A percentile compares a stretch with the other conserved stretches of the same genome.
Conservation (phyloP, 2,113 vertebrate genomes). For the Aegypius monachus region DNA sequence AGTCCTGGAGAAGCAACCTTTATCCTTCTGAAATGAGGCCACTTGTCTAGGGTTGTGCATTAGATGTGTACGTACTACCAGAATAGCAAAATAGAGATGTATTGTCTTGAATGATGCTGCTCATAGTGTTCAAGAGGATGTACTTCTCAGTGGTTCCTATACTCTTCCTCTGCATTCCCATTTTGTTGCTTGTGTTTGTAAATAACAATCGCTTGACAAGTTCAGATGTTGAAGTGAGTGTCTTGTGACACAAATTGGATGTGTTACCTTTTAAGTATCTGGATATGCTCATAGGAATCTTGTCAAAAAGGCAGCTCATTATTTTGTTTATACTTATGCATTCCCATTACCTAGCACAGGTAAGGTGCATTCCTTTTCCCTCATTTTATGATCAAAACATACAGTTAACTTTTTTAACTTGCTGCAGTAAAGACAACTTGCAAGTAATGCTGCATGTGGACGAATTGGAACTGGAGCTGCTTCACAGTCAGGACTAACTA, state of each 20-base stretch:
- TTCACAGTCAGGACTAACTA: neutral
- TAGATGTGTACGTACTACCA: neutral
- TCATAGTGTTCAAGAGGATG: fast-evolving
- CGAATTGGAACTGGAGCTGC: neutral
- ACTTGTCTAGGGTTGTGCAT: neutral
- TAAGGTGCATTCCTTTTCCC: neutral
- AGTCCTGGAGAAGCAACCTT: neutral
- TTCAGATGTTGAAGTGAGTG: neutral
- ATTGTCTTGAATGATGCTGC: neutral
- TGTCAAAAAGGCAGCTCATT: neutral
- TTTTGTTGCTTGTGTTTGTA: neutral
- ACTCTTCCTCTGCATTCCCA: neutral
- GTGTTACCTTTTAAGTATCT: neutral
- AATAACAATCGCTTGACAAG: neutral
- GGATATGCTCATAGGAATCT: neutral
- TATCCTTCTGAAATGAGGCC: neutral
- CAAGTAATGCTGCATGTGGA: neutral
- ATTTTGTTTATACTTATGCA: neutral
- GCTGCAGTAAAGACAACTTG: neutral
- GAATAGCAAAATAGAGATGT: neutral
- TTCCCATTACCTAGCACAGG: fast-evolving
- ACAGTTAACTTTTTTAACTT: neutral
- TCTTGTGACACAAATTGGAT: neutral
- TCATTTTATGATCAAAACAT: neutral
- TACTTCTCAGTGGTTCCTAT: neutral